Conservation (phyloP, 2,797 vertebrate species). For the Alectoris magna region DNA sequence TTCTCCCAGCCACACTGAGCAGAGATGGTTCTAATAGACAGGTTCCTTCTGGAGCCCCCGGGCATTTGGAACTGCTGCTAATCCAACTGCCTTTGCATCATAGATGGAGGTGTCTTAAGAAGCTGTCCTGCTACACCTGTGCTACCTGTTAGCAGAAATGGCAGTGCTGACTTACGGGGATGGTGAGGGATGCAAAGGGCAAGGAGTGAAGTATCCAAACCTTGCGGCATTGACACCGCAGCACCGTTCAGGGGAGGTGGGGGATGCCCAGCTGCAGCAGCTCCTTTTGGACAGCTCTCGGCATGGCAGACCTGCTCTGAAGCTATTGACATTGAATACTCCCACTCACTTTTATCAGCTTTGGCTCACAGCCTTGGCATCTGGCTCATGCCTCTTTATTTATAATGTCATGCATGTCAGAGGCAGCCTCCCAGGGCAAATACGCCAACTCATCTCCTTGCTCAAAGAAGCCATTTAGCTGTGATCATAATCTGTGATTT, state of each 20-base stretch:
- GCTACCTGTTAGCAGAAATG: background rate
- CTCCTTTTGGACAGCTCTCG: background rate
- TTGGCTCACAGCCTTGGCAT: conserved; percentile 44
- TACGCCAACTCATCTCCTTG: conserved; percentile 41
- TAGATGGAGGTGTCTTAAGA: background rate
- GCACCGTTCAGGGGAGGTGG: rapidly evolving
- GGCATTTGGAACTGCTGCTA: background rate
- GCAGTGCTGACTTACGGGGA: background rate
- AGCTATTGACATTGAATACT: background rate
- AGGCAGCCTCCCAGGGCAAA: conserved; percentile 43
- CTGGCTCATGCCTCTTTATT: conserved; percentile 8
- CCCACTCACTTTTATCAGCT: conserved; percentile 40
- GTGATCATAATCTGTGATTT: conserved; percentile 43
- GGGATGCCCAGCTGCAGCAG: conserved; percentile 1
- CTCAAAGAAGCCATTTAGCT: conserved; percentile 41
- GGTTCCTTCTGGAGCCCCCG: background rate
- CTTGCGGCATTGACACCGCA: background rate
- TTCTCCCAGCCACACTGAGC: background rate
- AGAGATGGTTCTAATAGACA: background rate
- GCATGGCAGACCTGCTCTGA: background rate
- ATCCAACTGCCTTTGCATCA: background rate
- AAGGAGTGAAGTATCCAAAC: background rate
- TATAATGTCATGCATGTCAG: conserved; percentile 30
- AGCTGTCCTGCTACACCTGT: background rate
- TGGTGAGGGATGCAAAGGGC: background rate